phyloP scores from a whole-genome alignment of 1,140 invertebrate species.

The Drosophila tani region DNA sequence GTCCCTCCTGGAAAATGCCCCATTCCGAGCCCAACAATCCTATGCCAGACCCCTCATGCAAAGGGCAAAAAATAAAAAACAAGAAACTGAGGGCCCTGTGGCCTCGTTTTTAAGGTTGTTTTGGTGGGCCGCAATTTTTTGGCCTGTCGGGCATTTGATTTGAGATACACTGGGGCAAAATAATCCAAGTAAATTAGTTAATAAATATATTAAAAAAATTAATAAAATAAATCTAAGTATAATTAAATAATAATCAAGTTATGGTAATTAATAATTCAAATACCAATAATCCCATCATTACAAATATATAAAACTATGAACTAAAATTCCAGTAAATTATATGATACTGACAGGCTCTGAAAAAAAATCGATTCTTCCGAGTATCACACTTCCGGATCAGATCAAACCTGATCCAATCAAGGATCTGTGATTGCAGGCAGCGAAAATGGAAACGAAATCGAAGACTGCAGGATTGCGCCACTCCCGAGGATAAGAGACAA shows the following conservation, averaged over 20 bases:
- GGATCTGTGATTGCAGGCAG: slow-evolving; percentile 26
- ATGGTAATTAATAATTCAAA: no score
- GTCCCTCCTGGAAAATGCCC: slow-evolving; percentile 6
- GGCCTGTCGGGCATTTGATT: slow-evolving; percentile 68
- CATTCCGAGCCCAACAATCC: not conserved
- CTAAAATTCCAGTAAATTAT: no score
- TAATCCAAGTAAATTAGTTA: not conserved
- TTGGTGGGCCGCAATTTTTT: slow-evolving; percentile 74
- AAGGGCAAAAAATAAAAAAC: not conserved
- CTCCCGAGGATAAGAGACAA: not conserved
- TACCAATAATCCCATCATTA: no score
- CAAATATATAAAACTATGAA: no score
- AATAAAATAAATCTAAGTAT: no score
- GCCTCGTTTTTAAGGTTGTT: slow-evolving; percentile 76
- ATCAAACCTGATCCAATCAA: slow-evolving; percentile 50
- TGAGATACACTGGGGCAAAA: slow-evolving; percentile 23
- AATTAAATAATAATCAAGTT: no score
- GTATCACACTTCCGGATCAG: slow-evolving; percentile 40
- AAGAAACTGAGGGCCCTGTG: slow-evolving; percentile 26
- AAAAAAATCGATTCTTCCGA: not conserved
- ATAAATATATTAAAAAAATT: not conserved
- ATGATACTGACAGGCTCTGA: no score
- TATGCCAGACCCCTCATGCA: not conserved
- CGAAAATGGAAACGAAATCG: slow-evolving; percentile 18
- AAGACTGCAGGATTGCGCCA: slow-evolving; percentile 32